Base-by-base conservation (phyloP, 2,113 vertebrate genomes). In the Phylloscopus trochiloides region DNA sequence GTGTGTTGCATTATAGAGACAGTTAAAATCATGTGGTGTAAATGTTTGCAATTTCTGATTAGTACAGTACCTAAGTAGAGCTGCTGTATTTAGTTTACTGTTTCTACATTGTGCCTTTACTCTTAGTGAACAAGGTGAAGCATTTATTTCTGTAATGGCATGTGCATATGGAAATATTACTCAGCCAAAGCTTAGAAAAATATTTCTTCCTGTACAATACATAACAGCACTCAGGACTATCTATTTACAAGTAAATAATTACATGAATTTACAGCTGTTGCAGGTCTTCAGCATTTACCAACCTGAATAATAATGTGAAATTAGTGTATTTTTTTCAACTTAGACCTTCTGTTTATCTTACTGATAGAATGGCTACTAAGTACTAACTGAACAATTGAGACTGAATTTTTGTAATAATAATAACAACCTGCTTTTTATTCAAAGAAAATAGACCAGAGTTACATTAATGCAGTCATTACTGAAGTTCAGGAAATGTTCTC, bases 301-400 rank as follows among this genome's bases (percentile, higher is more conserved):
- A 12, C 21, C 21, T 48, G 68, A 88, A 28, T 66, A 81, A 45
- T 54, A 62, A 31, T 17, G 40, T 65, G 8, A 84, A 85, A 73
- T 81, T 17, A 51, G 15, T 28, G 16, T 32, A 6, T 72, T 70
- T 93, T 88, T 90, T 52, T 38, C n/a, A 51, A 3, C 14, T 54
- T 48, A 24, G 36, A 66, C 14, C 6, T 65, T 77, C 55, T 93
- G 28, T 77, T 84, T 81, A 26, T 84, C 74, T 94, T 84, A 45
- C 36, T 78, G 25, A 20, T 45, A 73, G 45, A 61, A 67, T 34
- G 54, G 17, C 71, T 86, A 6, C 25, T 52, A 34, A 19, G 29
- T 59, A 45, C 31, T 72, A 66, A 65, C n/a, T 71, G 28, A 87
- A 90, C 6, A 74, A 50, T 5, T 36, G 43, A 66, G 42, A n/a